Conservation (phyloP, 2,797 vertebrate species). For the Champsocephalus esox region DNA sequence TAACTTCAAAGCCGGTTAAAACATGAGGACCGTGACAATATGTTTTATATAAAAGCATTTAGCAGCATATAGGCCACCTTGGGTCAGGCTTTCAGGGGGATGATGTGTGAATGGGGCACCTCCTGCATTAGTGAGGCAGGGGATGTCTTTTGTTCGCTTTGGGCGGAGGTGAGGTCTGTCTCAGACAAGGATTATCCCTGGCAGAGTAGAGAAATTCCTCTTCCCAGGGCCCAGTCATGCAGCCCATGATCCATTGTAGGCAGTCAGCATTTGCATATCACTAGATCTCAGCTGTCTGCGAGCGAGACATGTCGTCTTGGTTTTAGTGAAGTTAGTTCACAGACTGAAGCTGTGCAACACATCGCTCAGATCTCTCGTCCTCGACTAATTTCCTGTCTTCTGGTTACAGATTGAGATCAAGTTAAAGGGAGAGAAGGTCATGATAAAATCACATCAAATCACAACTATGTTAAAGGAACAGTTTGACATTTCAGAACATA, state of each 20-base stretch:
- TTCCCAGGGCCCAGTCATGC: slow-evolving; percentile 63
- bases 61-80: slow-evolving; percentile 40
- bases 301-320: slow-evolving; percentile 17
- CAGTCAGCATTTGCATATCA: slow-evolving; percentile 72
- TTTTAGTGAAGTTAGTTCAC: slow-evolving; percentile 23
- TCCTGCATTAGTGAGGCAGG: slow-evolving; percentile 65
- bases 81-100: slow-evolving; percentile 45
- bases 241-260: slow-evolving; percentile 61
- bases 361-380: slow-evolving; percentile 37
- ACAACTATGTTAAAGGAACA: too few relatives aligned
- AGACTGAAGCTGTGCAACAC: slow-evolving; percentile 27
- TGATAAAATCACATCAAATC: slow-evolving; percentile 25
- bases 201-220: slow-evolving; percentile 50
- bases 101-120: slow-evolving; percentile 62
- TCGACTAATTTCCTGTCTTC: slow-evolving; percentile 72
- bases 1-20: slow-evolving; percentile 29
- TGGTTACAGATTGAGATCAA: slow-evolving; percentile 42
- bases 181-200: slow-evolving; percentile 74
- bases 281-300: slow-evolving; percentile 43
- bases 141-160: slow-evolving; percentile 72
- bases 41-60: slow-evolving; percentile 21
- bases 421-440: slow-evolving; percentile 31
- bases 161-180: slow-evolving; percentile 72
- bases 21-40: neutral
- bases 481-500: too few relatives aligned